These are phyloP conservation scores for Lasiommata megera DNA, from an alignment of 2,888 invertebrate genomes.

Conservation along the genomic window DNA sequence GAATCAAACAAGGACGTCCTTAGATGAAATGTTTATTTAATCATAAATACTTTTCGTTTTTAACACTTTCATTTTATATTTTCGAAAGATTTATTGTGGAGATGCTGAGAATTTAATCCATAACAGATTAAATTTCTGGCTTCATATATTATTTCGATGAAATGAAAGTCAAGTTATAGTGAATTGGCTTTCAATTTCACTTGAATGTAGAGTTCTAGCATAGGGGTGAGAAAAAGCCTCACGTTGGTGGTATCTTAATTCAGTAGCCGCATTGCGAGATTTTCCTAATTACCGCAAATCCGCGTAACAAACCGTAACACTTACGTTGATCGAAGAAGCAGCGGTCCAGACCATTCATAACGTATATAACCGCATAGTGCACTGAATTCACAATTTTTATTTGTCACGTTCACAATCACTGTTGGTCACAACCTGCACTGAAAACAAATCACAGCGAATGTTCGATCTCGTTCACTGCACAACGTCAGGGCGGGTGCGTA, in stretches of 20 bases:
- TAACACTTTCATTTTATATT: too few species aligned
- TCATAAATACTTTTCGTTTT: too few species aligned
- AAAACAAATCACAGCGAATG: conserved; percentile 76
- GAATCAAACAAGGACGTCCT: too few species aligned
- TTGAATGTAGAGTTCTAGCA: not conserved
- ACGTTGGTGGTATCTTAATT: conserved; percentile 14
- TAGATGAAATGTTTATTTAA: too few species aligned
- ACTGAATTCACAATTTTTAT: conserved; percentile 66
- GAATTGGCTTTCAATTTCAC: too few species aligned
- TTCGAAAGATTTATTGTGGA: too few species aligned
- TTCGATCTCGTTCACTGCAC: conserved; percentile 71
- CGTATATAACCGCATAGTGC: conserved; percentile 77
- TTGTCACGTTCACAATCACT: conserved; percentile 65
- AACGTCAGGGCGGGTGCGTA: conserved; percentile 64
- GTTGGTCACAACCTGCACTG: conserved; percentile 56
- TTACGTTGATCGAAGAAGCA: conserved; percentile 82
- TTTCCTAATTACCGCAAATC: conserved; percentile 43
- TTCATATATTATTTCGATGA: too few species aligned
- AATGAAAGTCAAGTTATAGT: too few species aligned
- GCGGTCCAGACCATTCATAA: conserved; percentile 81
- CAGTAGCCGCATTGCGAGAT: conserved; percentile 31
- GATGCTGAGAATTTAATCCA: too few species aligned
- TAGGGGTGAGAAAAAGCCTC: conserved; percentile 6
- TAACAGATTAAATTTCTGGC: too few species aligned
- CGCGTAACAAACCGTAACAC: conserved; percentile 45